Percentiles rank a stretch among this genome's conserved stretches.
phyloP scores from a whole-genome alignment of 2,888 invertebrate genomes.

The Drosophila borborema region DNA sequence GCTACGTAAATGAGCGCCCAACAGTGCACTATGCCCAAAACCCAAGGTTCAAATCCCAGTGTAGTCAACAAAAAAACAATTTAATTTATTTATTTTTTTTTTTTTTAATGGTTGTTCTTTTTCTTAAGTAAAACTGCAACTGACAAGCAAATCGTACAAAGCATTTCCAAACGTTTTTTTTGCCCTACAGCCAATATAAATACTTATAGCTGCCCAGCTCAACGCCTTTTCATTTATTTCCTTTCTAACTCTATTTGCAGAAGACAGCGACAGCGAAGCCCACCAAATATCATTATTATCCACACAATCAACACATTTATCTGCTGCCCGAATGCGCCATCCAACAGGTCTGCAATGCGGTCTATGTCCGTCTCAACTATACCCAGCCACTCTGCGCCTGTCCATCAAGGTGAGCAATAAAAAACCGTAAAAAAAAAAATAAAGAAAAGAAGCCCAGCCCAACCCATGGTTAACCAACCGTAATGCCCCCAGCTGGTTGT shows the following conservation, averaged over 20 bases:
- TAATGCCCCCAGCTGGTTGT: slow-evolving; percentile 22
- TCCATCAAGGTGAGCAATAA: slow-evolving; percentile 88
- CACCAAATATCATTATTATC: slow-evolving; percentile 97
- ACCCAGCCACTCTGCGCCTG: slow-evolving; percentile 97
- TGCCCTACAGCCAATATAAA: background rate
- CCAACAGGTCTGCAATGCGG: slow-evolving; percentile 97
- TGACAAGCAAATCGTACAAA: background rate
- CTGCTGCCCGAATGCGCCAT: slow-evolving; percentile 96
- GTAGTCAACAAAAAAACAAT: too few relatives aligned
- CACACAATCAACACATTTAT: slow-evolving; percentile 97
- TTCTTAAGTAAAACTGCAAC: background rate
- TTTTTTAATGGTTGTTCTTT: too few relatives aligned
- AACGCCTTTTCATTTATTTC: slow-evolving; percentile 1
- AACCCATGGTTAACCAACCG: slow-evolving; percentile 6
- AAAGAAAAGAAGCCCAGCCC: background rate
- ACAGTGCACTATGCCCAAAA: too few relatives aligned
- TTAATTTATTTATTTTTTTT: too few relatives aligned
- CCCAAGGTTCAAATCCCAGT: too few relatives aligned
- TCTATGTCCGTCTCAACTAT: slow-evolving; percentile 95
- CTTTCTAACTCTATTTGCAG: slow-evolving; percentile 84
- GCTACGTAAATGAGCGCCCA: too few relatives aligned
- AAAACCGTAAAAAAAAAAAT: background rate
- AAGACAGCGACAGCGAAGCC: slow-evolving; percentile 92
- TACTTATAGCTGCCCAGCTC: background rate
- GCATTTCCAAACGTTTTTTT: background rate